Base-by-base conservation (phyloP, 2,797 vertebrate genomes). In the Tenualosa thibaudeaui region DNA sequence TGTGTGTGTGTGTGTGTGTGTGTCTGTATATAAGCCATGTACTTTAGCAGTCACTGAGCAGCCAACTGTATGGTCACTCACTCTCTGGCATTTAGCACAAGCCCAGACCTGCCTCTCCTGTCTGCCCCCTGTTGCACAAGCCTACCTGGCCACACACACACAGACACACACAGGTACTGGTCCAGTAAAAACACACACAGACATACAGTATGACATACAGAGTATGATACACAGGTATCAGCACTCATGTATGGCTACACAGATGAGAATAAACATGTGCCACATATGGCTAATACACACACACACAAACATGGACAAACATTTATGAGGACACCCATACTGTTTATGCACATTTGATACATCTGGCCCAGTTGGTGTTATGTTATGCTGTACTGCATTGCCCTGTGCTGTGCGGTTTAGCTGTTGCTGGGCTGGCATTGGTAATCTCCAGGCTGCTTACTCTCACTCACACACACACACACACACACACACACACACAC, bases 11-110 rank as follows among this genome's bases (percentile, higher is more conserved):
- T 71, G 31, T 71, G 31, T 40, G 68, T 71, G 68, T 71, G 68
- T 71, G 65, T 71, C 31, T 15, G 4, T 71, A 15, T 40, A 37
- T 71, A 17, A 19, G 68, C 9, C 37, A 2, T 46, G 37, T 78
- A 46, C 37, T 31, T 71, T 15, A 19, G 17, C 22, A 58, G 68
- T 54, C n/a, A 84, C 62, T 62, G 75, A 50, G 49, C 26, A 26
- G 65, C 68, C 40, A 54, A 83, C 58, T 22, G 24, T 24, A 7
- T 19, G 62, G 54, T 60, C 81, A 78, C 31, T 46, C 43, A 40
- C 40, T 81, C 84, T 13, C 17, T 51, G 53, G 71, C 71, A 51
- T 83, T 78, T n/a, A 84, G 40, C 58, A 84, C 84, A 85, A 82
- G 84, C 84, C 75, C 71, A 85, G 84, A 53, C 84, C 50, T 83